Conservation (phyloP, 2,797 vertebrate species). For the Cyprinodon diabolis region DNA sequence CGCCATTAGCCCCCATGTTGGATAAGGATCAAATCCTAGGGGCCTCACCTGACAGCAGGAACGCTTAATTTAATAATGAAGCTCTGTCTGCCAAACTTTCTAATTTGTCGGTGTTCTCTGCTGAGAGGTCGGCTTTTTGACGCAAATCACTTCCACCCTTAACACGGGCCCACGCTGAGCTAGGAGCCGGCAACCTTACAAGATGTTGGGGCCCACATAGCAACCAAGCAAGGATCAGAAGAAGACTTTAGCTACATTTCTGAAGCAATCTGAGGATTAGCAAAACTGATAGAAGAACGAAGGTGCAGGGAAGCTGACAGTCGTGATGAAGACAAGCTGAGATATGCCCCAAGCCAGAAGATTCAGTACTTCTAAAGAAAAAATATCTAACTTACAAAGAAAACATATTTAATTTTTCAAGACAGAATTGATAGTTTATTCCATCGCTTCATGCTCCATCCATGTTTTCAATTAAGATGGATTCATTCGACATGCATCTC, state of each 20-base stretch:
- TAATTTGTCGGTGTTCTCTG: constrained; percentile 61
- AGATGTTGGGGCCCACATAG: constrained; percentile 26
- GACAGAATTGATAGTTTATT: too few relatives aligned
- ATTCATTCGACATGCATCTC: too few relatives aligned
- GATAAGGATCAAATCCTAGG: constrained; percentile 48
- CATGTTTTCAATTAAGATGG: too few relatives aligned
- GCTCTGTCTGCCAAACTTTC: constrained; percentile 54
- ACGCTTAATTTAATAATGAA: constrained; percentile 66
- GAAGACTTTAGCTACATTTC: not conserved
- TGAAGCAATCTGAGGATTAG: constrained; percentile 28
- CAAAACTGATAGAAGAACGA: not conserved
- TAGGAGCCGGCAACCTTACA: constrained; percentile 30
- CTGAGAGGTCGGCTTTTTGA: constrained; percentile 50
- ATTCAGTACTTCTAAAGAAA: too few relatives aligned
- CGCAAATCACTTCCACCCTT: constrained; percentile 50
- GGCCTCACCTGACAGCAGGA: constrained; percentile 69
- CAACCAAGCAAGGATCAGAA: not conserved
- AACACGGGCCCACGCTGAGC: constrained; percentile 47
- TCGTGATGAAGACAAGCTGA: too few relatives aligned
- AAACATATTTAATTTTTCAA: too few relatives aligned
- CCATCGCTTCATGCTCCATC: too few relatives aligned
- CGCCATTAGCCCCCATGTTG: constrained; percentile 58
- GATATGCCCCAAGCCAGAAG: too few relatives aligned
- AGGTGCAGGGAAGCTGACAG: not conserved
- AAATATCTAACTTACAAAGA: too few relatives aligned